Evolutionary conservation across 2,113 vertebrate genomes (phyloP).

Genomic region (Cnemophilus loriae): DNA sequence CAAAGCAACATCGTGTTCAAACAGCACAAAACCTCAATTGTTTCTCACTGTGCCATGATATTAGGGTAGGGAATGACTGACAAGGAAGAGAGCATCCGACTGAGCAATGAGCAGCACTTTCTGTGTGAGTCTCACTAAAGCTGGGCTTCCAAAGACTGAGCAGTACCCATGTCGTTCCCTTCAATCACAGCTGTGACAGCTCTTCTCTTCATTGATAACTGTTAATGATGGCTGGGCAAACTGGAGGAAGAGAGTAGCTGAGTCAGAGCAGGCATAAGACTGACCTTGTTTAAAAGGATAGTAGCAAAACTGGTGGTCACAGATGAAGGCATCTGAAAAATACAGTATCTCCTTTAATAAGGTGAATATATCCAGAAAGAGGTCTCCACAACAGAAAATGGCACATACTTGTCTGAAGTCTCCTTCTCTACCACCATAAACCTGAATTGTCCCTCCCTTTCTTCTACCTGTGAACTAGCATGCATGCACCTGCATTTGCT

Average conservation of each 20-base stretch:
- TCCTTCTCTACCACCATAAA: neutral
- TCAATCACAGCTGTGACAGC: conserved; percentile 7
- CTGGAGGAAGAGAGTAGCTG: neutral
- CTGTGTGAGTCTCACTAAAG: neutral
- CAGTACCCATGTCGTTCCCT: neutral
- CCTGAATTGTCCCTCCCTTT: neutral
- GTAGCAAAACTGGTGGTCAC: neutral
- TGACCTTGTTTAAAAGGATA: neutral
- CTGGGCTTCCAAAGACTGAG: neutral
- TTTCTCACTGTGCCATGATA: neutral
- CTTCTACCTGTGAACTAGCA: neutral
- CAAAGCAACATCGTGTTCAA: neutral
- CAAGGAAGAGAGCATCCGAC: neutral
- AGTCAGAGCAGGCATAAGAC: neutral
- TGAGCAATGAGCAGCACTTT: neutral
- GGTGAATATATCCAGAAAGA: neutral
- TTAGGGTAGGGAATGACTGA: neutral
- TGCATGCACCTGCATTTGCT: neutral
- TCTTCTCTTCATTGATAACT: conserved; percentile 8
- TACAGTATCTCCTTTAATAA: neutral
- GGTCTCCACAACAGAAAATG: neutral
- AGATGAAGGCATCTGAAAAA: neutral
- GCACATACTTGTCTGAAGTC: neutral
- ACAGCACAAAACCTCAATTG: neutral
- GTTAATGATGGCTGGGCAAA: neutral